phyloP scores from a whole-genome alignment of 2,888 invertebrate genomes.

The Archips crataeganus region DNA sequence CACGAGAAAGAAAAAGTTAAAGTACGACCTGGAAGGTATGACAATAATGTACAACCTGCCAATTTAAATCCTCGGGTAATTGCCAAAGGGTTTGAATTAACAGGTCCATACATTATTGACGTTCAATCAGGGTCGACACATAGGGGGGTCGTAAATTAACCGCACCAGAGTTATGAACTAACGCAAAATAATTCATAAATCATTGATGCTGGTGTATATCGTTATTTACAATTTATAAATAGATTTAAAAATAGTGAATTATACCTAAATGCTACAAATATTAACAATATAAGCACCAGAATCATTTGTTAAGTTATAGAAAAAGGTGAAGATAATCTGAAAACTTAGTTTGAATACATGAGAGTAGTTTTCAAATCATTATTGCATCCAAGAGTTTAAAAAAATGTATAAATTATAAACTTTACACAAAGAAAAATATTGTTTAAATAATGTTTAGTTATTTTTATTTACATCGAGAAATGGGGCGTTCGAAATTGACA shows the following conservation, averaged over 20 bases:
- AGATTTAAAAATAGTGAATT: slow-evolving; percentile 52
- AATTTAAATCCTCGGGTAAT: too few species aligned
- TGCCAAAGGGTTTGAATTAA: too few species aligned
- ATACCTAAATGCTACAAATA: slow-evolving; percentile 47
- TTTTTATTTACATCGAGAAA: background rate
- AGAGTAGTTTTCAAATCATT: background rate
- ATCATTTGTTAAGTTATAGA: slow-evolving; percentile 1
- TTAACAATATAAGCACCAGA: slow-evolving; percentile 65
- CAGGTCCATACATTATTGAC: too few species aligned
- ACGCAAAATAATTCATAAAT: background rate
- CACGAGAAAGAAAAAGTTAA: background rate
- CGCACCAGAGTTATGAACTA: background rate
- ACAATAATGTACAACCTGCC: too few species aligned
- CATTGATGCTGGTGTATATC: slow-evolving; percentile 62
- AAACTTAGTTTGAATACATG: background rate
- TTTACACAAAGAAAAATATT: background rate
- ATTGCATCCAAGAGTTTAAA: background rate
- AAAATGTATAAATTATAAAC: background rate
- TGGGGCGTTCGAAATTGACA: slow-evolving; percentile 11
- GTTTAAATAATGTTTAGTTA: background rate
- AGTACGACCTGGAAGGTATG: too few species aligned
- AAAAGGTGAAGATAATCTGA: background rate
- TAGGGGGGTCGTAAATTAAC: too few species aligned
- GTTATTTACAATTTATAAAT: slow-evolving; percentile 74
- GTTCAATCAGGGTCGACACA: too few species aligned